phyloP scores from a whole-genome alignment of 2,113 vertebrate genomes.

The Lepidothrix coronata region DNA sequence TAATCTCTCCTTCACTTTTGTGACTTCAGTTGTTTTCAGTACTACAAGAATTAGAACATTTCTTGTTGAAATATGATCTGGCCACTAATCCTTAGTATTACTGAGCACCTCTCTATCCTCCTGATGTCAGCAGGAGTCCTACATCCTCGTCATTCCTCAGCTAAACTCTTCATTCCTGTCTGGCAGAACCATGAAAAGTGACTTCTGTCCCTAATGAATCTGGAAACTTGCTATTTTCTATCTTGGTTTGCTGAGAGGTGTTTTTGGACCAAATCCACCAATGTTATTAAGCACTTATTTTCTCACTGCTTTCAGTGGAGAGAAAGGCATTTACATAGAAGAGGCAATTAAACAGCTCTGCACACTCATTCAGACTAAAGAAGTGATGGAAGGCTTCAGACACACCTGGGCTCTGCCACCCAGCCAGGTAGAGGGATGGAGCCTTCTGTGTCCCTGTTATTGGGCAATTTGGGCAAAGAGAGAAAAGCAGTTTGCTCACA shows the following conservation, averaged over 20 bases:
- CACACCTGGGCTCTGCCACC: not conserved
- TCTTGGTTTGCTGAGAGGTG: not conserved
- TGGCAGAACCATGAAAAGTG: not conserved
- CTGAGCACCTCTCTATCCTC: not conserved
- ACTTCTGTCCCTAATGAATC: not conserved
- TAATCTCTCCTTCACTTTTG: not conserved
- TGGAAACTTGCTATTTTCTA: not conserved
- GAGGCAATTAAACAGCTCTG: not conserved
- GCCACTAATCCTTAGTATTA: not conserved
- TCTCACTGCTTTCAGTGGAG: not conserved
- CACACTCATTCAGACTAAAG: not conserved
- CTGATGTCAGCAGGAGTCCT: not conserved
- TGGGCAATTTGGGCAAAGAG: not conserved
- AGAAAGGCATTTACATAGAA: not conserved
- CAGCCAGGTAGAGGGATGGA: not conserved
- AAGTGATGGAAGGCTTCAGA: not conserved
- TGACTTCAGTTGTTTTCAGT: not conserved
- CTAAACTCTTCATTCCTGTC: not conserved
- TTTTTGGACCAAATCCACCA: not conserved
- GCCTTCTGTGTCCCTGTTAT: fast-evolving
- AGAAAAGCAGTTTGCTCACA: not conserved
- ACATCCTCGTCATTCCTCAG: not conserved
- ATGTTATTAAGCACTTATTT: not conserved
- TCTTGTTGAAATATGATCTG: not conserved
- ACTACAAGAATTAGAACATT: not conserved